phyloP scores from a whole-genome alignment of 2,888 invertebrate species.

The Melieria crassipennis region DNA sequence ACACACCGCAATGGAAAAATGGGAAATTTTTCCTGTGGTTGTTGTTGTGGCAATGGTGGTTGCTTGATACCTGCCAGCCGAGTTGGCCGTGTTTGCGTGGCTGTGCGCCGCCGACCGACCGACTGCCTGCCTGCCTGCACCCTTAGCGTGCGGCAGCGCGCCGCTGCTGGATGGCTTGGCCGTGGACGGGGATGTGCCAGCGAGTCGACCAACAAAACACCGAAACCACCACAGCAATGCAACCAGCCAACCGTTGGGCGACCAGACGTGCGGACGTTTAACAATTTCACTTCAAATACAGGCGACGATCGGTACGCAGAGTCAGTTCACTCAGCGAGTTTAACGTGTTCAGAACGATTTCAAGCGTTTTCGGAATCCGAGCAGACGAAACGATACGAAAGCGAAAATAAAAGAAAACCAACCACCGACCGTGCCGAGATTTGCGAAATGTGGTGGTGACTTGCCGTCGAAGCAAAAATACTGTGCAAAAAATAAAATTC shows the following conservation, averaged over 20 bases:
- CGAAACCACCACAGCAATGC: conserved; percentile 18
- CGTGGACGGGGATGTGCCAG: conserved; percentile 43
- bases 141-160: conserved; percentile 46
- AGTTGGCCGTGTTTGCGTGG: conserved; percentile 24
- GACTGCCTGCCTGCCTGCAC: conserved; percentile 46
- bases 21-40: conserved; percentile 66
- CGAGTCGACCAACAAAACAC: conserved; percentile 42
- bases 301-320: conserved; percentile 63
- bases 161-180: conserved; percentile 22
- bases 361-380: not conserved
- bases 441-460: no score
- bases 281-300: conserved; percentile 64
- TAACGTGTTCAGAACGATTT: conserved; percentile 59
- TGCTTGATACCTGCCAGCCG: conserved; percentile 58
- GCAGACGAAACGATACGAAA: not conserved
- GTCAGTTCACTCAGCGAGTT: conserved; percentile 67
- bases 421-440: no score
- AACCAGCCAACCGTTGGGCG: conserved; percentile 10
- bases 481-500: no score
- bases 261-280: conserved; percentile 32
- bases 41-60: conserved; percentile 64
- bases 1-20: conserved; percentile 63
- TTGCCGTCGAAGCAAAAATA: no score
- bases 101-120: conserved; percentile 9
- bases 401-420: not conserved